Evolutionary conservation across 1,140 invertebrate species (phyloP).

Genomic region (Aphis craccivora): DNA sequence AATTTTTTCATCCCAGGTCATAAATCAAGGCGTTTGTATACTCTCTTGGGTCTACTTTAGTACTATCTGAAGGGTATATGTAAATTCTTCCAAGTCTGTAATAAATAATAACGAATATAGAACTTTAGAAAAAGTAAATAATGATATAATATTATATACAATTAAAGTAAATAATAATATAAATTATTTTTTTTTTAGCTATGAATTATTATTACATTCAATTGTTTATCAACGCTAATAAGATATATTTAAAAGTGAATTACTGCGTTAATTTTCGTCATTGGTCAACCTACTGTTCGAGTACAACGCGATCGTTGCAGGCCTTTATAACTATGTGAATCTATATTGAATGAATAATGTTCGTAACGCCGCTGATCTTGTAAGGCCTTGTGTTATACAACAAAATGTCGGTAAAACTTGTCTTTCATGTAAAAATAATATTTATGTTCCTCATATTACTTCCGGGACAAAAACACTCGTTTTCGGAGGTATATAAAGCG

Average conservation of each 20-base stretch:
- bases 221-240: too few species aligned
- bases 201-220: too few species aligned
- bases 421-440: background rate
- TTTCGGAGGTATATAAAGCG: background rate
- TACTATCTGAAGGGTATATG: too few species aligned
- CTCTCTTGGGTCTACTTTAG: too few species aligned
- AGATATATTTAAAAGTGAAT: background rate
- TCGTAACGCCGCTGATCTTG: background rate
- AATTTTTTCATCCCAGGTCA: too few species aligned
- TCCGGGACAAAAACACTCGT: background rate
- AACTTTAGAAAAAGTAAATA: too few species aligned
- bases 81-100: too few species aligned
- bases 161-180: too few species aligned
- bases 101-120: too few species aligned
- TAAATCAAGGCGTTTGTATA: too few species aligned
- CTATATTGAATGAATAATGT: background rate
- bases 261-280: background rate
- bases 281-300: background rate
- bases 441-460: background rate
- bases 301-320: background rate
- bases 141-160: too few species aligned
- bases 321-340: background rate
- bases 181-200: too few species aligned
- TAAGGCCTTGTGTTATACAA: background rate
- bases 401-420: background rate